Evolutionary conservation across 30 jellyfish, hydroid and myxozoan genomes (phyloP), one percentile per base, ranked within the genome.

Genomic region (Chrysaora quinquecirrha): DNA sequence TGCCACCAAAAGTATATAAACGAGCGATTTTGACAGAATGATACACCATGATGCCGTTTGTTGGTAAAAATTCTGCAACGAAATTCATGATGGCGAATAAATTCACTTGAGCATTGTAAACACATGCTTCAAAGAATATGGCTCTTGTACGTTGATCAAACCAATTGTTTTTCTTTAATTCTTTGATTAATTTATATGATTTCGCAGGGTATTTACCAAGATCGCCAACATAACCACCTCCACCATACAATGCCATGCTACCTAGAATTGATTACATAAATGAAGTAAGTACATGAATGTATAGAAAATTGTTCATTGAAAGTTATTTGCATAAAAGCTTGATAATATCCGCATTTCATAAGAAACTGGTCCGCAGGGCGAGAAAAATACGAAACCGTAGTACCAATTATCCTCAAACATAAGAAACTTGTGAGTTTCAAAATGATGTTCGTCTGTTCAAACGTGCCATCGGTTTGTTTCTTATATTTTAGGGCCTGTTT

Each of bases 221-320:
- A 54, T 95, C 97, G 4, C 95, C 99, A 34, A 85, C 90, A 60
- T 83, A 95, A 0, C 99, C 99, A 11, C 99, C 99, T 48, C 99
- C 99, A 34, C 81, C 48, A 31, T 95, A 95, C 22, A 97, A 11
- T 20, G 97, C 95, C 89, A 95, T 82, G 1, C 43, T 49, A 29
- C 99, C 99, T 95, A 74, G 20, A 74, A 75, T 22, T 12, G 10
- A 21, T n/a, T n/a, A n/a, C n/a, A n/a, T n/a, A n/a, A n/a, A n/a
- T n/a, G n/a, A n/a, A n/a, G n/a, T n/a, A n/a, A n/a, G n/a, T n/a
- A n/a, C n/a, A n/a, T n/a, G n/a, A n/a, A n/a, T n/a, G n/a, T n/a
- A n/a, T n/a, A n/a, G n/a, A n/a, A n/a, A n/a, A n/a, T n/a, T n/a
- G n/a, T n/a, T n/a, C n/a, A n/a, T n/a, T n/a, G n/a, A n/a, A n/a